Conservation (phyloP, 2,888 invertebrate species). For the Sphaerophoria rueppellii region DNA sequence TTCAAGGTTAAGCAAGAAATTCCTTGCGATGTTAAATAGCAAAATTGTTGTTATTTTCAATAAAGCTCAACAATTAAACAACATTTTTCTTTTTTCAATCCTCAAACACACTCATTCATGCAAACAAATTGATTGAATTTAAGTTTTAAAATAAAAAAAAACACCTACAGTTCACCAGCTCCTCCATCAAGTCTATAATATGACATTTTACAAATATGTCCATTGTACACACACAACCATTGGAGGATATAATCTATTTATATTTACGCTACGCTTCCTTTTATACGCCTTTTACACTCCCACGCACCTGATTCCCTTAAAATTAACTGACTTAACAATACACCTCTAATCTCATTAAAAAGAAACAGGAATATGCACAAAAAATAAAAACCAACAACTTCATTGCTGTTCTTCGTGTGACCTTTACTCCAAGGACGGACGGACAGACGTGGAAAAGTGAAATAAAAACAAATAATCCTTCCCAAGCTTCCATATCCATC, state of each 20-base stretch:
- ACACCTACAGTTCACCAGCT: not conserved
- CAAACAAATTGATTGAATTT: no score
- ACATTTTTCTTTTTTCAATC: no score
- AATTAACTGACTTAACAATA: constrained; percentile 41
- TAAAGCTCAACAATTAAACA: no score
- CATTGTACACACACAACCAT: not conserved
- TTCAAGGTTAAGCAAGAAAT: no score
- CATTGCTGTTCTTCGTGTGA: constrained; percentile 50
- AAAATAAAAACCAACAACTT: constrained; percentile 18
- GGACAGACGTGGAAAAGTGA: constrained; percentile 70
- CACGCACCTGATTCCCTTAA: constrained; percentile 19
- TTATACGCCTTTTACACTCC: not conserved
- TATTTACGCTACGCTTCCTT: not conserved
- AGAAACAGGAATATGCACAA: constrained; percentile 25
- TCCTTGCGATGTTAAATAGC: no score
- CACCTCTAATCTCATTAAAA: constrained; percentile 55
- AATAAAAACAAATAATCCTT: constrained; percentile 71
- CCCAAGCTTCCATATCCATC: not conserved
- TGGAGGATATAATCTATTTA: constrained; percentile 10
- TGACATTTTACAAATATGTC: no score
- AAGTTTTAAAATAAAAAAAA: not conserved
- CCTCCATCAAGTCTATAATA: not conserved
- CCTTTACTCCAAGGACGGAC: constrained; percentile 62
- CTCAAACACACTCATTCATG: no score
- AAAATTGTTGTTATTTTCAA: no score